Percentiles rank a stretch among this genome's conserved stretches.
These are phyloP conservation scores for Drosophila suboccidentalis DNA, from an alignment of 2,888 invertebrate genomes.

Conservation along the genomic window DNA sequence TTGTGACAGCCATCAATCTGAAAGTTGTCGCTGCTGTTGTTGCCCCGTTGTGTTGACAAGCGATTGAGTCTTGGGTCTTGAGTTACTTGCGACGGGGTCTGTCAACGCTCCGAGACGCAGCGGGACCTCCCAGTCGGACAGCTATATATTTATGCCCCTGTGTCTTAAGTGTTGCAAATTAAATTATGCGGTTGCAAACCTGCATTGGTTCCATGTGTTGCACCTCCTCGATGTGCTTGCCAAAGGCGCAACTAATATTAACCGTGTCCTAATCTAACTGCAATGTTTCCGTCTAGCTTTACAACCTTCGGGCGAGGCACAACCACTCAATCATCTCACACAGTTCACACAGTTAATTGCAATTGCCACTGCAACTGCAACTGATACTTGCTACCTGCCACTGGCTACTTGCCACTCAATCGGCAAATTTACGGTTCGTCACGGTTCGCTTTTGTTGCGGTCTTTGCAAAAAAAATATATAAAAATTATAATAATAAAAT, in stretches of 20 bases:
- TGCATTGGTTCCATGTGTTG: slow-evolving; percentile 55
- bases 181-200: slow-evolving; percentile 70
- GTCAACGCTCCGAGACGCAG: slow-evolving; percentile 48
- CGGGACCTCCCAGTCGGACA: slow-evolving; percentile 65
- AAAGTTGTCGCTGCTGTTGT: slow-evolving; percentile 11
- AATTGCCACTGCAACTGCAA: slow-evolving; percentile 8
- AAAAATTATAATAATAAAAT: slow-evolving; percentile 38
- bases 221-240: neutral
- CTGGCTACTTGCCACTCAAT: slow-evolving; percentile 64
- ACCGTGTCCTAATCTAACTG: slow-evolving; percentile 44
- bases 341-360: slow-evolving; percentile 43
- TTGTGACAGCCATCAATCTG: slow-evolving; percentile 77
- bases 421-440: slow-evolving; percentile 51
- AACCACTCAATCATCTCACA: slow-evolving; percentile 63
- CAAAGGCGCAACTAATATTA: slow-evolving; percentile 48
- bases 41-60: slow-evolving; percentile 59
- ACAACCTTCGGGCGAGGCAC: slow-evolving; percentile 4
- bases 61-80: slow-evolving; percentile 52
- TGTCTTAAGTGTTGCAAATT: slow-evolving; percentile 69
- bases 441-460: slow-evolving; percentile 45
- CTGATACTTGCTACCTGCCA: slow-evolving; percentile 20
- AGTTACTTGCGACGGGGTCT: slow-evolving; percentile 40
- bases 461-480: slow-evolving; percentile 34
- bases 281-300: slow-evolving; percentile 12
- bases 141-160: slow-evolving; percentile 7